Base-by-base conservation (phyloP, 2,113 vertebrate species). In the Poeciliopsis retropinna region DNA sequence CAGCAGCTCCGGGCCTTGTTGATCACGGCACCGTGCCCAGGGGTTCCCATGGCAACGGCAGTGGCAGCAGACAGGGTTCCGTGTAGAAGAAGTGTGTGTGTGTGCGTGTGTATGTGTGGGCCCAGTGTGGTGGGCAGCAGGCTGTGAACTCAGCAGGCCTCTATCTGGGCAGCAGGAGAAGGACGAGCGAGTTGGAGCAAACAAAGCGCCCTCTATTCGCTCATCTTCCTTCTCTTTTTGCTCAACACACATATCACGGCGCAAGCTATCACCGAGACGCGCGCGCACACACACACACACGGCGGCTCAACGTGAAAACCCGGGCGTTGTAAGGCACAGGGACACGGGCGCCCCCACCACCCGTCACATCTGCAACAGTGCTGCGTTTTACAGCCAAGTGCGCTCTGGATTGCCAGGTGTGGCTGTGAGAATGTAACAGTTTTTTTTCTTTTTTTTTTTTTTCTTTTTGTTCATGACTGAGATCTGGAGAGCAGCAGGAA, bases 21-120 rank as follows among this genome's bases (percentile, higher is more conserved):
- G 88, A 91, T 88, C 84, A 85, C 84, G 78, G 90, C 86, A 87
- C 89, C 71, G 80, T 89, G 91, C 92, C 90, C 85, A 83, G 80
- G 85, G 84, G 90, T 94, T 93, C 80, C 92, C 87, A 92, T 91
- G 65, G 92, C 85, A 89, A 93, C 88, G 72, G 81, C 88, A 84
- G 89, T 89, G 83, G 89, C 89, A 92, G 91, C 85, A 82, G 87
- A 87, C 83, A 81, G 77, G 80, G 74, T 71, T 74, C 84, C 87
- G 82, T 81, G 69, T 34, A 11, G 64, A 77, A 79, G 72, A 75
- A 60, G 64, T 82, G 73, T 73, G 68, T 80, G 73, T 73, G 68
- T 80, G 81, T 71, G 77, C 66, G 80, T 75, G 72, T 68, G 80
- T 76, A 70, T 82, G 85, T 78, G 83, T 83, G 89, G 70, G 85